phyloP scores from a whole-genome alignment of 1,140 invertebrate genomes.

The Araneus ventricosus region DNA sequence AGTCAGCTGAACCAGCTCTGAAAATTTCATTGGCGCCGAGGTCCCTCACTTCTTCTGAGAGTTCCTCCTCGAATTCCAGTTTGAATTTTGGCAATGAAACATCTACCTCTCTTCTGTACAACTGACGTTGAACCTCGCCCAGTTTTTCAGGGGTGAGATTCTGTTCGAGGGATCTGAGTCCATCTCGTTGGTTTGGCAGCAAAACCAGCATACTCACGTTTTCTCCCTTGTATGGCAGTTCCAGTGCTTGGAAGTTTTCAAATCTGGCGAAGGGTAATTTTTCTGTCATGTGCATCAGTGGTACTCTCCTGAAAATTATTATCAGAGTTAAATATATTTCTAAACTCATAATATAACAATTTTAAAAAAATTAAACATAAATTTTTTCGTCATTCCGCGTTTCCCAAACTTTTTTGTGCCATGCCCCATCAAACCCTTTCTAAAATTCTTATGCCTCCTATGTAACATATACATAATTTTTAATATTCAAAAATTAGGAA shows the following conservation, averaged over 20 bases:
- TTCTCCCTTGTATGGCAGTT: constrained; percentile 86
- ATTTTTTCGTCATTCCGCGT: too few relatives aligned
- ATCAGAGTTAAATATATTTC: too few relatives aligned
- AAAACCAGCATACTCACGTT: constrained; percentile 79
- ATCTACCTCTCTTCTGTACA: constrained; percentile 62
- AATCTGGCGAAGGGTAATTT: constrained; percentile 86
- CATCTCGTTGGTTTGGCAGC: constrained; percentile 77
- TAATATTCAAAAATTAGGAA: too few relatives aligned
- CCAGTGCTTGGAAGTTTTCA: constrained; percentile 84
- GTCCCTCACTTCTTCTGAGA: constrained; percentile 70
- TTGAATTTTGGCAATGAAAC: constrained; percentile 78
- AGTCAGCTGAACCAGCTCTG: constrained; percentile 73
- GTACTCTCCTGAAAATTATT: constrained; percentile 80
- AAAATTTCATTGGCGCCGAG: constrained; percentile 77
- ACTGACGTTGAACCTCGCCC: background rate
- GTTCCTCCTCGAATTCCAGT: constrained; percentile 70
- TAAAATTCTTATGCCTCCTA: too few relatives aligned
- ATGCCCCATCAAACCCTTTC: too few relatives aligned
- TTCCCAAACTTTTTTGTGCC: too few relatives aligned
- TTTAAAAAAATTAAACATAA: too few relatives aligned
- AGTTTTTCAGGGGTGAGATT: constrained; percentile 43
- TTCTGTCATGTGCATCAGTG: constrained; percentile 92
- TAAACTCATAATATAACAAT: too few relatives aligned
- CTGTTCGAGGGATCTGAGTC: constrained; percentile 66
- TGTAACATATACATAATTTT: too few relatives aligned